phyloP scores from a whole-genome alignment of 2,888 invertebrate species.

The Drosophila neotestacea region DNA sequence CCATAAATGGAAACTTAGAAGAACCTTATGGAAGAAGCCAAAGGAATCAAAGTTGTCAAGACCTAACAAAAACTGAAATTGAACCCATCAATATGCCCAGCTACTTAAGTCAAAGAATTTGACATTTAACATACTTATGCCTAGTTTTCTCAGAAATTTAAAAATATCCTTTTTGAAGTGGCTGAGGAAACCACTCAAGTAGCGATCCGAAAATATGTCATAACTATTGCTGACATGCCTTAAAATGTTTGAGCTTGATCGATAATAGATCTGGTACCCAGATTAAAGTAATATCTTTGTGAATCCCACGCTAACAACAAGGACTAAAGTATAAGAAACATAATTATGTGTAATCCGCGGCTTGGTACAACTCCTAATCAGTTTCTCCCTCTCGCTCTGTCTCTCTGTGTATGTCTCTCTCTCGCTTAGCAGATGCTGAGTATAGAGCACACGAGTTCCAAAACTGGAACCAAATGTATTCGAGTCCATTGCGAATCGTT shows the following conservation, averaged over 20 bases:
- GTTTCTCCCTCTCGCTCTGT: background rate
- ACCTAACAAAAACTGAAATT: conserved; percentile 12
- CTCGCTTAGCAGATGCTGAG: background rate
- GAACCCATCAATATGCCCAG: conserved; percentile 7
- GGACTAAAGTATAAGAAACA: conserved; percentile 26
- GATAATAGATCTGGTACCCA: conserved; percentile 29
- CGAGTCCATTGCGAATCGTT: conserved; percentile 49
- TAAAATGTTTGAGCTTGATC: conserved; percentile 15
- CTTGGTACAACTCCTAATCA: conserved; percentile 17
- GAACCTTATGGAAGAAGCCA: too few relatives aligned
- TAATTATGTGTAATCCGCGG: conserved; percentile 49
- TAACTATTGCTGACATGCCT: background rate
- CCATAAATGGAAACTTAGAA: background rate
- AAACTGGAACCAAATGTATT: conserved; percentile 16
- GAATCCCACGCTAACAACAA: conserved; percentile 30
- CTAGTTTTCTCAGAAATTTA: conserved; percentile 25
- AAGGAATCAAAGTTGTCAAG: conserved; percentile 1
- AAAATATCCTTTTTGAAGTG: conserved; percentile 17
- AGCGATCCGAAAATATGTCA: conserved; percentile 4
- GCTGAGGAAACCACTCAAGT: conserved; percentile 41
- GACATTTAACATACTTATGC: conserved; percentile 19
- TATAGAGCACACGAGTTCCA: background rate
- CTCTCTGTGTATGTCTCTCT: background rate
- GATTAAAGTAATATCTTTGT: conserved; percentile 32
- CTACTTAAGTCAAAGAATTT: conserved; percentile 7